A percentile compares a stretch with the other conserved stretches of the same genome.
Conservation (phyloP, 1,140 invertebrate species). For the Apolygus lucorum region DNA sequence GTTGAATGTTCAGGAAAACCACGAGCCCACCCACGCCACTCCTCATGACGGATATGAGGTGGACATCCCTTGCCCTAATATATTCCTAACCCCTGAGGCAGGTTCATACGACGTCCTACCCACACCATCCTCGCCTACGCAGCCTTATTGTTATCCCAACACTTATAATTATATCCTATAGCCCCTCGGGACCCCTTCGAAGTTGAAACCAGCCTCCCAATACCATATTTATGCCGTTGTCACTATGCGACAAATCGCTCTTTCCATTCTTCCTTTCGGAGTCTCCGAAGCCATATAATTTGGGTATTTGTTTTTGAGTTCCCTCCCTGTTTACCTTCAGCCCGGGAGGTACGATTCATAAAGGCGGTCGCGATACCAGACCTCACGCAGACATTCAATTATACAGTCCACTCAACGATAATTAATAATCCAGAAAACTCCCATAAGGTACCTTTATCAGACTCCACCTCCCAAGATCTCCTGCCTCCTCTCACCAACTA, state of each 20-base stretch:
- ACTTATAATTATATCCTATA: constrained; percentile 6
- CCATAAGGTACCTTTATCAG: not conserved
- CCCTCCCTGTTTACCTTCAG: not conserved
- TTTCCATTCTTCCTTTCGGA: not conserved
- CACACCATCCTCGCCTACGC: constrained; percentile 3
- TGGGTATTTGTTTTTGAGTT: not conserved
- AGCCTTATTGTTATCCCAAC: constrained; percentile 10
- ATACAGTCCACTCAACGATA: not conserved
- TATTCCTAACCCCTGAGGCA: constrained; percentile 3
- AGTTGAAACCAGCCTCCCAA: not conserved
- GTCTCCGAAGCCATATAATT: not conserved
- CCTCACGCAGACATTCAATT: constrained; percentile 16
- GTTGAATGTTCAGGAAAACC: too few species aligned
- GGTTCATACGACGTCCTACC: constrained; percentile 3
- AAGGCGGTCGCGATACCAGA: constrained; percentile 8
- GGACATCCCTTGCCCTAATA: constrained; percentile 6
- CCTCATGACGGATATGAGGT: constrained; percentile 13
- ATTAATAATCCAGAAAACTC: not conserved
- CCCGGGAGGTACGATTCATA: constrained; percentile 1
- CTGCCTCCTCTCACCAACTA: not conserved
- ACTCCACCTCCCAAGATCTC: not conserved
- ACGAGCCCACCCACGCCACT: constrained; percentile 1
- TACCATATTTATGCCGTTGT: constrained; percentile 14
- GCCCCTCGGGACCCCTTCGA: not conserved
- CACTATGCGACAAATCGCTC: constrained; percentile 13